A percentile compares a stretch with the other conserved stretches of the same genome.
Evolutionary conservation across 1,140 invertebrate genomes (phyloP).

Genomic region (Lepidurus apus): DNA sequence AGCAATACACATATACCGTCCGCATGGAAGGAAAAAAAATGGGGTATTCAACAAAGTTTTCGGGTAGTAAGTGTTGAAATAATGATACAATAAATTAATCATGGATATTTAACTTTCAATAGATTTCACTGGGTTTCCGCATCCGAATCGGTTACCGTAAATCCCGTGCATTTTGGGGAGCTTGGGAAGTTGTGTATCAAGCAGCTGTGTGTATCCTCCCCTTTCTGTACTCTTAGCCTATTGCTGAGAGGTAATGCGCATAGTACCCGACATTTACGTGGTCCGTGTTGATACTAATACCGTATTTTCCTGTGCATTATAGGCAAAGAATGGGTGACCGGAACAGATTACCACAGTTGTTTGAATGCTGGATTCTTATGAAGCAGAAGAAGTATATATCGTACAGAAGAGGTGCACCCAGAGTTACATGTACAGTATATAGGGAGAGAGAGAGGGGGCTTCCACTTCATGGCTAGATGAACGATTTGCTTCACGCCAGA

Average conservation of each 20-base stretch:
- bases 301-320: neutral
- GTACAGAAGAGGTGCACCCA: neutral
- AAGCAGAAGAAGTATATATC: conserved; percentile 12
- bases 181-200: neutral
- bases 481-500: conserved; percentile 17
- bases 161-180: neutral
- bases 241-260: too few species aligned
- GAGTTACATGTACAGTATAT: too few species aligned
- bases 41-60: neutral
- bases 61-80: neutral
- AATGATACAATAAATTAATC: neutral
- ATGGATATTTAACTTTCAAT: neutral
- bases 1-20: neutral
- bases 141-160: neutral
- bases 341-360: conserved; percentile 8
- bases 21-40: neutral
- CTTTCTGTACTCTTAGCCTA: too few species aligned
- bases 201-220: neutral
- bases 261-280: neutral
- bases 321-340: neutral
- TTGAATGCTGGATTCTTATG: conserved; percentile 7
- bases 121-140: neutral
- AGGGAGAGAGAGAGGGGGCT: neutral
- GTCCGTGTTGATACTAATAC: neutral
- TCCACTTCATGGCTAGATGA: conserved; percentile 21